A percentile compares a stretch with the other conserved stretches of the same genome.
Conservation (phyloP, 2,113 vertebrate genomes). For the Alaudala cheleensis region DNA sequence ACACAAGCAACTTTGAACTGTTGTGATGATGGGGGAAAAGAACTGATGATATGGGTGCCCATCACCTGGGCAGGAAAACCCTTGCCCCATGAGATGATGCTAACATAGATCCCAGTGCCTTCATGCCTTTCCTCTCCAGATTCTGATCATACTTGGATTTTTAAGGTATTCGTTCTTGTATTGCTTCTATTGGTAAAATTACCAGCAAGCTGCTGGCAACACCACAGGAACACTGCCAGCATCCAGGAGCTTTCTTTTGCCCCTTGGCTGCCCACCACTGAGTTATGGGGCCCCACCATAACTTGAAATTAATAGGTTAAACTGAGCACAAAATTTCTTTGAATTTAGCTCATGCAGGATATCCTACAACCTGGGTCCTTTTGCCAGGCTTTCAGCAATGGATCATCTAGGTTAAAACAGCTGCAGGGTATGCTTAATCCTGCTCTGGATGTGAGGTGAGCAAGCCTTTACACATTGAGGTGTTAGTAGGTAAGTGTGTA, state of each 20-base stretch:
- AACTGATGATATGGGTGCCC: rapidly evolving
- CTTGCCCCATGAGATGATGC: background rate
- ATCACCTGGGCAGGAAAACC: background rate
- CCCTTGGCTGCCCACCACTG: background rate
- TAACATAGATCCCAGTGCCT: background rate
- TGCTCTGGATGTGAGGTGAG: background rate
- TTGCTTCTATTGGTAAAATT: background rate
- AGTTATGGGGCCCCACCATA: background rate
- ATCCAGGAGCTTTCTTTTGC: background rate
- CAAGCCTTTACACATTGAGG: background rate
- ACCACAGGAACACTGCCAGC: background rate
- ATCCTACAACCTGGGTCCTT: background rate
- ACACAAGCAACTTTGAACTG: background rate
- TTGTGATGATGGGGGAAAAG: background rate
- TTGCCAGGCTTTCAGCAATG: background rate
- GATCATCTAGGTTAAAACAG: background rate
- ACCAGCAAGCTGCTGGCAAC: background rate
- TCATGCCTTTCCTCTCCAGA: background rate
- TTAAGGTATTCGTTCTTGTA: background rate
- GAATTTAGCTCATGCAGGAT: background rate
- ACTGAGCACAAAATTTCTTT: background rate
- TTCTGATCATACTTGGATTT: background rate
- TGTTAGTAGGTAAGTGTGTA: background rate
- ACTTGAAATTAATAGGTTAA: background rate
- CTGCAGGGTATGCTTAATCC: background rate